Evolutionary conservation across 53 echinoderm and acorn worm species (phyloP), one percentile per base, ranked within the genome.

Genomic region (Glandiceps talaboti): DNA sequence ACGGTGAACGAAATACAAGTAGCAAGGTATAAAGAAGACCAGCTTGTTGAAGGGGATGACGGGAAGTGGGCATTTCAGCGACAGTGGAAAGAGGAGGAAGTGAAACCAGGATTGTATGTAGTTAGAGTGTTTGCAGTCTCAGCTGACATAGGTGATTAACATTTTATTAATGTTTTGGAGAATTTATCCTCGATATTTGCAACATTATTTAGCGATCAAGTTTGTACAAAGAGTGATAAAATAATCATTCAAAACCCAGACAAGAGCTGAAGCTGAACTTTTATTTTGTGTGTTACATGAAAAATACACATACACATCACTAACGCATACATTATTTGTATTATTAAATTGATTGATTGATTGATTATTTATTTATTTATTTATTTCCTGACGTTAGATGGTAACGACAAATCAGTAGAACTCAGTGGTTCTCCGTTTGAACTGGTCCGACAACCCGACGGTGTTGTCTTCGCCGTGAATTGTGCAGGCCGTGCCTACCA

Each of bases 1-100:
- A 85, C 84, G 83, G 27, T 89, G 14, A 84, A 89, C 75, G 91
- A 84, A 29, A 80, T 30, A 1, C 30, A 75, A 20, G 77, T 94
- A 25, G 87, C 84, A 25, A 76, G 75, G 32, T 77, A 91, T 45
- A 45, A 83, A 29, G 33, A 32, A 28, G 83, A 78, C 0, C 75
- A 89, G 73, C 81, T 91, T 45, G 31, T 91, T 75, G 89, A 89
- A 85, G 89, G 89, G 79, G 91, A 89, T 1, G 94, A 94, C 74
- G 91, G 89, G 20, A 73, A 91, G 31, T 74, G 91, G 31, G 94
- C 88, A 73, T 94, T 94, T 89, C 80, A 77, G 82, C 84, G 87
- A 84, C 86, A 85, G 83, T 78, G 91, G 85, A 89, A 84, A 26
- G 80, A 87, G 28, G 87, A 91, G 1, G 91, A 89, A 76, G 83